Evolutionary conservation across 1,140 invertebrate species (phyloP), one percentile per base, ranked within the genome.

Genomic region (Mamestra configurata): DNA sequence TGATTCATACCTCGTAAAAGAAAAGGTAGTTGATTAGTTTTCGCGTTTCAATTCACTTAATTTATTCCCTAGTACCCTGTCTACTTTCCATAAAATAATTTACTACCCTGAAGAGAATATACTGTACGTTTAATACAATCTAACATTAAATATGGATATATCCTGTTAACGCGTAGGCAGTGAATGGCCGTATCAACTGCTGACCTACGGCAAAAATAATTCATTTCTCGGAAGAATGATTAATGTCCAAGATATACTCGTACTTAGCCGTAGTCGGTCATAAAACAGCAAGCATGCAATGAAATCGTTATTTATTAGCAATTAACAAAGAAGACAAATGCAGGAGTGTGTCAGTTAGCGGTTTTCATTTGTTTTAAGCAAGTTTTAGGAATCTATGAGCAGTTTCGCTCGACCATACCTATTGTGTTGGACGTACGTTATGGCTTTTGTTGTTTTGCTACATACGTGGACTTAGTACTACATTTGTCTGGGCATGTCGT

Each of bases 311-410:
- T 71, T 71, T 71, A 71, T 51, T 10, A 20, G 46, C 24, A 71
- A 71, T 71, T 71, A 71, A 68, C 13, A 46, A 68, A 27, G 35
- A 31, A 51, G 66, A 71, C 66, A 71, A 71, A 51, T 51, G 35
- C 43, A 51, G 43, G 51, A 70, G 0, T 51, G 24, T 70, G 37
- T 51, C 43, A 13, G 20, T 71, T 71, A 71, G 35, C 46, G 66
- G 46, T 51, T n/a, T 31, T n/a, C 46, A 71, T 31, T 49, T 18
- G 46, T 51, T 13, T 31, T 22, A 24, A 35, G 20, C 27, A 1
- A 20, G 7, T 55, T 5, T 51, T 51, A n/a, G 13, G 57, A 59
- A 59, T 31, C 27, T 31, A 31, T 59, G 57, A 59, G 18, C 18
- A 18, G 7, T 20, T 11, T 24, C 22, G 43, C 43, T 49, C 15